These are phyloP conservation scores for Pocillopora damicornis DNA, from an alignment of 64 coral and sea anemone genomes.

Conservation along the genomic window DNA sequence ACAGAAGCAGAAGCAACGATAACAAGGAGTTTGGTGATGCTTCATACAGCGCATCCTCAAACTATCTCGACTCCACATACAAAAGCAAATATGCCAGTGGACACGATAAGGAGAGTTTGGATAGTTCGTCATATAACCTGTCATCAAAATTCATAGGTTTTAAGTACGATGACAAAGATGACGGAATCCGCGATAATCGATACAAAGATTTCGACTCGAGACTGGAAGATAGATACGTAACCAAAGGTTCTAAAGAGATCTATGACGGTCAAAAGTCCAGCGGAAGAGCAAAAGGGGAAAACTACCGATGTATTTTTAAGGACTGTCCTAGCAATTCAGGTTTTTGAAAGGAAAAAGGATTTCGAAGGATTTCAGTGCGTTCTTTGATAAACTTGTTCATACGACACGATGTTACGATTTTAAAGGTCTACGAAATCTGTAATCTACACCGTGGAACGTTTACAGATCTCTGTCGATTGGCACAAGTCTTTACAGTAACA, in stretches of 20 bases:
- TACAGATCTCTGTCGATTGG: neutral
- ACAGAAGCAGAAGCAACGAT: neutral
- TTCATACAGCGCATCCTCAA: conserved; percentile 1
- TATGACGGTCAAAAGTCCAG: neutral
- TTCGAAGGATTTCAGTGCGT: too few species aligned
- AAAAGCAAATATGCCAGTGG: neutral
- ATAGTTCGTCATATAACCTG: neutral
- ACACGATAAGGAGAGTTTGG: neutral
- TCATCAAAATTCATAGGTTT: neutral
- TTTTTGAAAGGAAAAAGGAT: neutral
- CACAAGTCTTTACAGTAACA: neutral
- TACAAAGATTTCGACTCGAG: neutral
- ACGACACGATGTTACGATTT: neutral
- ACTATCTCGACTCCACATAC: neutral
- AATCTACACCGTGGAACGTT: neutral
- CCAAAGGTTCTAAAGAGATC: neutral
- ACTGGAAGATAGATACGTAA: neutral
- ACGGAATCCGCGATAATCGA: neutral
- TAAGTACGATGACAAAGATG: neutral
- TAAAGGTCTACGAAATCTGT: neutral
- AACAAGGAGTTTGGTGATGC: neutral
- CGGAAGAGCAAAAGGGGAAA: neutral
- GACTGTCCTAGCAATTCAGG: neutral
- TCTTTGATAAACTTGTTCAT: neutral
- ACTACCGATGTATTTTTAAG: neutral